These are phyloP conservation scores for Apodemus sylvaticus DNA, from an alignment of 2,113 vertebrate species.

Conservation along the genomic window DNA sequence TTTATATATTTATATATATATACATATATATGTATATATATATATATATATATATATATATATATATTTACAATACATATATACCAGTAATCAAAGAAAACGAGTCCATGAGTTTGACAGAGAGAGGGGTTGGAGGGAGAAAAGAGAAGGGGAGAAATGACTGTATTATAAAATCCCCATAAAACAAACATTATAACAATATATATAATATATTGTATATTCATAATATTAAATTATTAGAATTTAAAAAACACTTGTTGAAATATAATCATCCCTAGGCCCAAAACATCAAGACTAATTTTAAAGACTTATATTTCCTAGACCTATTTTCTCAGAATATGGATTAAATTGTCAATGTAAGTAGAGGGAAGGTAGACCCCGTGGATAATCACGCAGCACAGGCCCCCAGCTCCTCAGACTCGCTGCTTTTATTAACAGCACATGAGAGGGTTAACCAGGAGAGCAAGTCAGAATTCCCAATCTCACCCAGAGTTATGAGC, in stretches of 20 bases:
- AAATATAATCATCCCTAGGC: neutral
- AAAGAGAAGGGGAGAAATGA: neutral
- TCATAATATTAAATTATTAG: neutral
- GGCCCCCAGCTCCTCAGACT: neutral
- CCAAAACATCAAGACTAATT: slow-evolving; percentile 29
- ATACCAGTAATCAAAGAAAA: neutral
- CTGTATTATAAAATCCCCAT: neutral
- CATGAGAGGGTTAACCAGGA: neutral
- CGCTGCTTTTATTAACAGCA: neutral
- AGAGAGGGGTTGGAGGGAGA: no score
- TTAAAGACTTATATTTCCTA: neutral
- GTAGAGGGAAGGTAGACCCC: neutral
- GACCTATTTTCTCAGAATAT: neutral
- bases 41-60: neutral
- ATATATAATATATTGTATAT: no score
- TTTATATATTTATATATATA: neutral
- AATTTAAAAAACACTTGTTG: neutral
- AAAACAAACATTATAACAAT: neutral
- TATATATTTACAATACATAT: neutral
- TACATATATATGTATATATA: neutral
- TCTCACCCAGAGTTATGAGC: slow-evolving; percentile 23
- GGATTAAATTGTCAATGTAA: neutral
- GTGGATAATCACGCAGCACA: neutral
- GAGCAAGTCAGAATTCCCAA: neutral
- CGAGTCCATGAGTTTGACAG: neutral